Evolutionary conservation across 1,140 invertebrate species (phyloP).

Genomic region (Octopus sinensis): DNA sequence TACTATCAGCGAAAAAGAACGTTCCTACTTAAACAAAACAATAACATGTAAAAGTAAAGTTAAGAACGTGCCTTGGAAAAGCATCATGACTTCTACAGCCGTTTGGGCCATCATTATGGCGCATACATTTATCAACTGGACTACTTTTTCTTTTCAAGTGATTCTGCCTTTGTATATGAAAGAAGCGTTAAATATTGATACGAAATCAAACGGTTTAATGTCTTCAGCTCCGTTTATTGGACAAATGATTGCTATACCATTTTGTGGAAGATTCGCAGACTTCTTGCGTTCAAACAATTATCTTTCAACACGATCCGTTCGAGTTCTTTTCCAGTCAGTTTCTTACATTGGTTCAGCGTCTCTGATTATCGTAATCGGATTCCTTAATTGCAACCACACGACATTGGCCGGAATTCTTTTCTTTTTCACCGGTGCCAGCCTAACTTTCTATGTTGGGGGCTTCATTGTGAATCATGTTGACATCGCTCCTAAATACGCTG

Average conservation of each 20-base stretch:
- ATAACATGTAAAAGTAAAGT: background rate
- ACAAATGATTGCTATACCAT: conserved; percentile 73
- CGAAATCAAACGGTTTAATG: conserved; percentile 73
- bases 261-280: conserved; percentile 78
- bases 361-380: conserved; percentile 17
- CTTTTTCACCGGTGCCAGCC: conserved; percentile 19
- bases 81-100: conserved; percentile 72
- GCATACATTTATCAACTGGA: conserved; percentile 33
- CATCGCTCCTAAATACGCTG: conserved; percentile 69
- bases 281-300: conserved; percentile 66
- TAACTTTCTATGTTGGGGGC: conserved; percentile 58
- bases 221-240: conserved; percentile 84
- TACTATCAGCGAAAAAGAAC: background rate
- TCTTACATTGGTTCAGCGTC: conserved; percentile 19
- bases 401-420: conserved; percentile 24
- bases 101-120: conserved; percentile 68
- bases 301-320: conserved; percentile 59
- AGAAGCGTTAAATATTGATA: conserved; percentile 33
- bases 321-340: conserved; percentile 59
- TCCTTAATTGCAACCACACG: conserved; percentile 20
- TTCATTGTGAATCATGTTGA: conserved; percentile 80
- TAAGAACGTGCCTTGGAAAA: conserved; percentile 63
- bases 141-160: conserved; percentile 25
- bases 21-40: background rate
- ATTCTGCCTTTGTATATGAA: conserved; percentile 31